phyloP scores from a whole-genome alignment of 1,140 invertebrate species.

The Eciton burchellii region DNA sequence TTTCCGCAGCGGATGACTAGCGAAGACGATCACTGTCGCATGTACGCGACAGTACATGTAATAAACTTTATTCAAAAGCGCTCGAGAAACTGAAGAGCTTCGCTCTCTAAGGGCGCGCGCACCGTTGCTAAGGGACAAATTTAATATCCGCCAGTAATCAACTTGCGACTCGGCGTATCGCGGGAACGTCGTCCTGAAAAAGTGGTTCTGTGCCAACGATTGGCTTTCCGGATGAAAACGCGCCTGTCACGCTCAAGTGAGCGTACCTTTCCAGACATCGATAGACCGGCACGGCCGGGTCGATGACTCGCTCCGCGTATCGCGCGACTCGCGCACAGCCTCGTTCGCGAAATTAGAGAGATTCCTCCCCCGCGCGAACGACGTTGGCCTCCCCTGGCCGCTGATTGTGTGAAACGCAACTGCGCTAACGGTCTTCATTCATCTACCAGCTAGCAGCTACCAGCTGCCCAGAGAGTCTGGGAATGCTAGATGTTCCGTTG shows the following conservation, averaged over 20 bases:
- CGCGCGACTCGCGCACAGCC: background rate
- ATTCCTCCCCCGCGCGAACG: conserved; percentile 20
- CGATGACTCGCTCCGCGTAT: conserved; percentile 20
- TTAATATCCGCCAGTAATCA: background rate
- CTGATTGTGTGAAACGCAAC: conserved; percentile 54
- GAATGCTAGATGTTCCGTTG: conserved; percentile 26
- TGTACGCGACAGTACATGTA: background rate
- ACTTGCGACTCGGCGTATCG: background rate
- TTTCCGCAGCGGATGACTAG: background rate
- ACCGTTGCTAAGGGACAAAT: background rate
- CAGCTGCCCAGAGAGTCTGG: conserved; percentile 5
- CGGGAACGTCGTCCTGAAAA: conserved; percentile 35
- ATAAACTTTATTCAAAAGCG: background rate
- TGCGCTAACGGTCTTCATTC: conserved; percentile 59
- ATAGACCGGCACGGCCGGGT: conserved; percentile 33
- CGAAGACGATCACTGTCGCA: background rate
- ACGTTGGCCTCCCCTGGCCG: conserved; percentile 1
- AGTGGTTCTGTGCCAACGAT: conserved; percentile 36
- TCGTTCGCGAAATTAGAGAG: conserved; percentile 52
- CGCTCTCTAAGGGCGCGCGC: too few relatives aligned
- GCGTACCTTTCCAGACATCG: conserved; percentile 52
- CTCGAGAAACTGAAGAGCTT: too few relatives aligned
- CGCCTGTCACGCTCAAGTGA: conserved; percentile 57
- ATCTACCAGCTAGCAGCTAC: conserved; percentile 30
- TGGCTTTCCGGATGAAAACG: conserved; percentile 56